phyloP scores from a whole-genome alignment of 2,113 vertebrate species.

The Sula dactylatra region DNA sequence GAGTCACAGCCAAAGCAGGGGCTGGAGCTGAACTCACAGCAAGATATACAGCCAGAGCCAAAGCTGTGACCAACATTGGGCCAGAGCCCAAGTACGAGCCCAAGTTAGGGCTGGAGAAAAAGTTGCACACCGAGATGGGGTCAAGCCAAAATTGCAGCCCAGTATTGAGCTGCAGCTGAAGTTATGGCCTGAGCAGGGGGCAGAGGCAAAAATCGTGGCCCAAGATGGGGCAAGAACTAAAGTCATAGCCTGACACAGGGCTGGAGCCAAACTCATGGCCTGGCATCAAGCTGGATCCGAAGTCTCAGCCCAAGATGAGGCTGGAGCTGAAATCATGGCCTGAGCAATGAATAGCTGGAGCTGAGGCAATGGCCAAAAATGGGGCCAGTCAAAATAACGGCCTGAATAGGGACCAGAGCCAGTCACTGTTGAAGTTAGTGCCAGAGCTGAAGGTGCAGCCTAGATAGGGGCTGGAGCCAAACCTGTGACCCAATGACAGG shows the following conservation, averaged over 20 bases:
- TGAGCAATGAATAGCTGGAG: not conserved
- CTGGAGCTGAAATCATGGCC: not conserved
- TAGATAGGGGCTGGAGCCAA: not conserved
- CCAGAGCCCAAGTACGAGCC: not conserved
- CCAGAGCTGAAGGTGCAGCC: not conserved
- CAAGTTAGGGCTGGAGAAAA: not conserved
- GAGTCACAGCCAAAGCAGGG: not conserved
- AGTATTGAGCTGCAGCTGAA: not conserved
- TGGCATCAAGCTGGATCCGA: not conserved
- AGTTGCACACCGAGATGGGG: not conserved
- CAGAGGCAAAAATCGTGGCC: not conserved
- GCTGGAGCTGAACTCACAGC: not conserved
- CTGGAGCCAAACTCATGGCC: not conserved
- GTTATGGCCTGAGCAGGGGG: not conserved
- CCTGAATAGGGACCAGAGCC: not conserved
- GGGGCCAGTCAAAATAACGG: not conserved
- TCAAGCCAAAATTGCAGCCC: not conserved
- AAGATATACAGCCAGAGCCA: not conserved
- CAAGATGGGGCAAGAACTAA: not conserved
- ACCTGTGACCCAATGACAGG: not conserved
- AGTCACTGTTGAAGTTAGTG: not conserved
- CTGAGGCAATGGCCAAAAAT: not conserved
- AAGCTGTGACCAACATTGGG: not conserved
- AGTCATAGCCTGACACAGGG: not conserved
- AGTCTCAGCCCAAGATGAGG: not conserved